Conservation (phyloP, 2,797 vertebrate genomes). For the Sebastolobus altivelis region DNA sequence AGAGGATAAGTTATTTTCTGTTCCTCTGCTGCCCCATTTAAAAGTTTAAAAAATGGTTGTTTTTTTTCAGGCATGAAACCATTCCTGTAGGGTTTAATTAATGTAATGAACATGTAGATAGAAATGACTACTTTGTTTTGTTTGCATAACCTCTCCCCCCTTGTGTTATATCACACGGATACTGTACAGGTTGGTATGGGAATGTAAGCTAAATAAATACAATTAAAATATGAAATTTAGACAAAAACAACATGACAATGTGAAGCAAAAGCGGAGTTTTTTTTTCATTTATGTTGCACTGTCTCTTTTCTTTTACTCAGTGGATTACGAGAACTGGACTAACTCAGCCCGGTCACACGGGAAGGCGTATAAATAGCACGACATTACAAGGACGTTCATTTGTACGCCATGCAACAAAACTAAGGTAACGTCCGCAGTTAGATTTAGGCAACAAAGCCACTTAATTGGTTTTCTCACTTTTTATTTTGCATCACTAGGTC, state of each 20-base stretch:
- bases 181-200: background rate
- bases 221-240: background rate
- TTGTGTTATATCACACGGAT: background rate
- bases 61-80: background rate
- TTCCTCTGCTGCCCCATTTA: constrained; percentile 18
- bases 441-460: too few relatives aligned
- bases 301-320: background rate
- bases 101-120: constrained; percentile 15
- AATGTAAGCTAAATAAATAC: background rate
- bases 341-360: too few relatives aligned
- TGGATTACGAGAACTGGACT: background rate
- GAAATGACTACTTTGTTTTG: constrained; percentile 12
- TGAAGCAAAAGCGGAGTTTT: background rate
- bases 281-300: background rate
- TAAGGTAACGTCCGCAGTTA: too few relatives aligned
- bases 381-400: too few relatives aligned
- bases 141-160: background rate
- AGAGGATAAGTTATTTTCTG: background rate
- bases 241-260: background rate
- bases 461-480: too few relatives aligned
- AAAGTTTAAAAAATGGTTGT: background rate
- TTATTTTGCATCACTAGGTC: too few relatives aligned
- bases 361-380: too few relatives aligned
- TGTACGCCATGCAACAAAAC: too few relatives aligned
- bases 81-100: constrained; percentile 28